Evolutionary conservation across 2,888 invertebrate species (phyloP), one percentile per base, ranked within the genome.

Genomic region (Polietes domitor): DNA sequence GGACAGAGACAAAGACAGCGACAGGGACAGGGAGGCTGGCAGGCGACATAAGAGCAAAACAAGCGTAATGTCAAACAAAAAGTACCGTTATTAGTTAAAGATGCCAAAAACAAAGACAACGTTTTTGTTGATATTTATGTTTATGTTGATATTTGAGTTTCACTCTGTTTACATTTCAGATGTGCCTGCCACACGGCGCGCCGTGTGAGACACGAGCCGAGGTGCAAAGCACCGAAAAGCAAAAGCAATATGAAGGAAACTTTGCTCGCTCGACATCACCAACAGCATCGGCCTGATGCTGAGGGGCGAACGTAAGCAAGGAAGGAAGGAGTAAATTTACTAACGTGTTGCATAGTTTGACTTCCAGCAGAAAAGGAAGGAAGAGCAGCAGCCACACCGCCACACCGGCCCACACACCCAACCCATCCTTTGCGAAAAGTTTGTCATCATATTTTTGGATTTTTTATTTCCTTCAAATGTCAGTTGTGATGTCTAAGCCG

Each of bases 61-160:
- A 37, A 76, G 76, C 55, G 76, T 82, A 81, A 86, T 85, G 86
- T 85, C 83, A 86, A 82, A 76, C 80, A 17, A 81, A 85, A 87
- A 85, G 81, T 78, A 83, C 85, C 84, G 80, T 86, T 85, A 87
- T 84, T 85, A 86, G 84, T 77, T 82, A 83, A 85, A 84, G 72
- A 83, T 82, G 80, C 70, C 85, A 77, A 72, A 79, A 83, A 85
- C 70, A 85, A 77, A 83, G 55, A 80, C 76, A 81, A 72, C 63
- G 80, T 61, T 83, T 24, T 73, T 80, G 63, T 55, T 74, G 80
- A 83, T 77, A 71, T 83, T 83, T 80, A 43, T 71, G 83, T 76
- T 82, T n/a, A 73, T 70, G 68, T 78, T 78, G 41, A 74, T 77
- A 74, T 82, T 82, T 78, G 61, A 74, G 79, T 80, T 83, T 71